Evolutionary conservation across 2,797 vertebrate species (phyloP).

Genomic region (Myiothlypis chrysogaster): DNA sequence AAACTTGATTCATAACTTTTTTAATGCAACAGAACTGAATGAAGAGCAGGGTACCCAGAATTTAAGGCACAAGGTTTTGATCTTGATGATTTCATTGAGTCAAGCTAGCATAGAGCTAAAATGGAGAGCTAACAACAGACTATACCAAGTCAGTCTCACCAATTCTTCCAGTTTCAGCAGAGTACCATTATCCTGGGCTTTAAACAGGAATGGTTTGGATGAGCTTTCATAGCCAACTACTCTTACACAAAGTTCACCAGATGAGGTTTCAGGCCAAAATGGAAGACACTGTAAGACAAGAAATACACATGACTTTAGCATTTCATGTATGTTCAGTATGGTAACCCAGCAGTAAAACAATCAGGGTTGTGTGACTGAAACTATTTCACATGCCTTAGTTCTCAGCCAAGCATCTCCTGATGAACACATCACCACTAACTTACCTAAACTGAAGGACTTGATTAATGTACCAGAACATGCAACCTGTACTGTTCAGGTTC

Average conservation of each 20-base stretch:
- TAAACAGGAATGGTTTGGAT: conserved; percentile 89
- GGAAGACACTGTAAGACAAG: conserved; percentile 84
- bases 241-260: conserved; percentile 86
- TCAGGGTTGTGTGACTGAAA: background rate
- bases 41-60: background rate
- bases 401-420: background rate
- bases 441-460: background rate
- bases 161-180: conserved; percentile 83
- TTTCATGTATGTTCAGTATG: rapidly evolving
- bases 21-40: background rate
- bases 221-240: conserved; percentile 82
- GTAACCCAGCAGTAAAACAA: background rate
- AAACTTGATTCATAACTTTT: background rate
- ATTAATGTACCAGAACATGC: background rate
- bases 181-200: conserved; percentile 89
- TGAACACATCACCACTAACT: background rate
- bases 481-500: background rate
- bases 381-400: background rate
- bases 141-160: conserved; percentile 73
- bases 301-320: background rate
- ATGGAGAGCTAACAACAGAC: background rate
- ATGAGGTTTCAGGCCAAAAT: conserved; percentile 89
- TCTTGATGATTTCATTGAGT: background rate
- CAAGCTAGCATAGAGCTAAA: background rate
- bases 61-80: background rate